phyloP scores from a whole-genome alignment of 37 sponge, comb jelly and placozoan species.

The Aphrocallistes beatrix region DNA sequence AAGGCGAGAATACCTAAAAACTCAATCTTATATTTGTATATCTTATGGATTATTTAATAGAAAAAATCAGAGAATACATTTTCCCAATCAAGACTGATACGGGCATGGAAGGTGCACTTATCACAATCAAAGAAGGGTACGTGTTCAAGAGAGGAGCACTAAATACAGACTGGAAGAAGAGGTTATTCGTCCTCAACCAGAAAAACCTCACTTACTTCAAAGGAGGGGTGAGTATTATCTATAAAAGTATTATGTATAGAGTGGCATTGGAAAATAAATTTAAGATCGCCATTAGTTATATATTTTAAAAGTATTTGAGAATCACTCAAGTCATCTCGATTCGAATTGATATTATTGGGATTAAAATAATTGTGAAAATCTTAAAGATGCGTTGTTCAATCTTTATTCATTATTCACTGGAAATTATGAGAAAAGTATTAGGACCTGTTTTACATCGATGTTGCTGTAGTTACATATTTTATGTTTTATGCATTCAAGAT shows the following conservation, averaged over 20 bases:
- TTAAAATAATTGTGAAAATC: too few species aligned
- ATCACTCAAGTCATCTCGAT: too few species aligned
- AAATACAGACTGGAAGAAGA: constrained; percentile 69
- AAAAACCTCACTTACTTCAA: constrained; percentile 70
- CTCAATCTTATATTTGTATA: not conserved
- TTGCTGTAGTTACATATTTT: too few species aligned
- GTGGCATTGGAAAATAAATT: too few species aligned
- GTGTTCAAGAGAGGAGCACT: constrained; percentile 68
- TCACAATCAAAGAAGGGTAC: constrained; percentile 60
- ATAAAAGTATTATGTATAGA: not conserved
- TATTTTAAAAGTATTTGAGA: too few species aligned
- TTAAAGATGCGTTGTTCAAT: too few species aligned
- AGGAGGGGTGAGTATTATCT: constrained; percentile 58
- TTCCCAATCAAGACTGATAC: not conserved
- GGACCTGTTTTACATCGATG: too few species aligned
- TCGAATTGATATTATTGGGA: too few species aligned
- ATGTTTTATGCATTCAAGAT: too few species aligned
- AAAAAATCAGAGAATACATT: constrained; percentile 12
- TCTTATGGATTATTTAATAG: constrained; percentile 2
- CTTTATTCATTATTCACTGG: too few species aligned
- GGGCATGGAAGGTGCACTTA: not conserved
- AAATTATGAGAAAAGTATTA: too few species aligned
- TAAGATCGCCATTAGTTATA: too few species aligned
- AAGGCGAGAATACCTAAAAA: not conserved
- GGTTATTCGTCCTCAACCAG: constrained; percentile 56